Conservation (phyloP, 2,888 invertebrate genomes). For the Orchesellides sinensis region DNA sequence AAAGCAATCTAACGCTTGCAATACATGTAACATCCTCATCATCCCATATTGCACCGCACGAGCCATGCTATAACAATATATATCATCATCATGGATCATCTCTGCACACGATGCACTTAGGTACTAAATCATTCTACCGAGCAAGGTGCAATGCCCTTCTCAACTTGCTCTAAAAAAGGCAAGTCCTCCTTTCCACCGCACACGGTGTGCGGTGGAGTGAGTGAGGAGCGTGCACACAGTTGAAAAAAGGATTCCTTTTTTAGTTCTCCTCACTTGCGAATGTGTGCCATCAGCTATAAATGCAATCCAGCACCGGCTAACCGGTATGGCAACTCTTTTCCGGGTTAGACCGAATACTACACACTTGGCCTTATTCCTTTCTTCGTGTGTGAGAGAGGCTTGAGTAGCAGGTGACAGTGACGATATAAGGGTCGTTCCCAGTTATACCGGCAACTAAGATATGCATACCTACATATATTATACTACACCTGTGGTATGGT, state of each 20-base stretch:
- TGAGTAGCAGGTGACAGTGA: neutral
- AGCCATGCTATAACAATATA: no score
- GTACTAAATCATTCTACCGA: constrained; percentile 29
- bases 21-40: no score
- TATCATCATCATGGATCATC: constrained; percentile 15
- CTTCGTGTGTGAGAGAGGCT: neutral
- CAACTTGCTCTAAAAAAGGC: neutral
- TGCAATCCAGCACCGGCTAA: neutral
- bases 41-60: no score
- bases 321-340: constrained; percentile 7
- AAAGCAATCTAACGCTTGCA: no score
- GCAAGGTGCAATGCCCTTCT: constrained; percentile 58
- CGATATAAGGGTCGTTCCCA: no score
- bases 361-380: neutral
- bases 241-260: neutral
- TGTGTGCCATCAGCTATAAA: no score
- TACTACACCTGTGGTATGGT: no score
- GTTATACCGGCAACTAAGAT: no score
- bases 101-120: neutral
- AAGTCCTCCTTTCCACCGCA: no score
- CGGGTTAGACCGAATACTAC: constrained; percentile 12
- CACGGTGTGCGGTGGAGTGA: neutral
- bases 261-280: constrained; percentile 10
- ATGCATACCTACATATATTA: no score
- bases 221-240: neutral